Conservation (phyloP, 1,140 invertebrate genomes). For the Kradibia gibbosae region DNA sequence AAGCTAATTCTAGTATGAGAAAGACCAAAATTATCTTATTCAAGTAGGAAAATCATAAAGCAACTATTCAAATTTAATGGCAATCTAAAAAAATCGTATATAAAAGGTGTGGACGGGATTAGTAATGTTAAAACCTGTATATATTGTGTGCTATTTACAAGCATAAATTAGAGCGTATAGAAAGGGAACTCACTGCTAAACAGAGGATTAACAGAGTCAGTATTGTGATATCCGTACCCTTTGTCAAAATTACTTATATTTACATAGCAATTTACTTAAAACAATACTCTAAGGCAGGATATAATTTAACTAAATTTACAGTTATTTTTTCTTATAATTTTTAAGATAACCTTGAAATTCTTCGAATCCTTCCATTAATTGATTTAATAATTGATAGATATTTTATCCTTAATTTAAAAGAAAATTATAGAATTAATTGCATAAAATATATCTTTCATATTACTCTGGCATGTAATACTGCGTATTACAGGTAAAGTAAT, state of each 20-base stretch:
- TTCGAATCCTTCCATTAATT: too few species aligned
- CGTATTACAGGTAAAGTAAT: too few species aligned
- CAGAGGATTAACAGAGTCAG: neutral
- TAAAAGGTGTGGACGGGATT: slow-evolving; percentile 10
- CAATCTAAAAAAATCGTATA: neutral
- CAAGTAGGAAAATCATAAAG: too few species aligned
- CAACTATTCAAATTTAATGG: neutral
- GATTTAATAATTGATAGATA: too few species aligned
- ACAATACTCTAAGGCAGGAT: neutral
- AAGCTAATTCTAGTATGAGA: too few species aligned
- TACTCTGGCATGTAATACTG: too few species aligned
- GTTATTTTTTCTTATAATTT: neutral
- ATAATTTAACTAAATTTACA: neutral
- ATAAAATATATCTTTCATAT: too few species aligned
- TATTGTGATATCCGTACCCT: neutral
- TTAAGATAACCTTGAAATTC: too few species aligned
- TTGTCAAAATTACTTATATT: slow-evolving; percentile 5
- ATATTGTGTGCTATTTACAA: slow-evolving; percentile 1
- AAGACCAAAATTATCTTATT: too few species aligned
- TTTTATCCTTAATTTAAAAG: too few species aligned
- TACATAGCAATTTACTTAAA: neutral
- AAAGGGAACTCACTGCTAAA: slow-evolving; percentile 10
- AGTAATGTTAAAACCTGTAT: neutral
- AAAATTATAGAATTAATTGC: too few species aligned
- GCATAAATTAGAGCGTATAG: slow-evolving; percentile 5